Percentiles rank a stretch among this genome's conserved stretches.
These are phyloP conservation scores for Drosophila paracracens DNA, from an alignment of 2,888 invertebrate genomes.

Conservation along the genomic window DNA sequence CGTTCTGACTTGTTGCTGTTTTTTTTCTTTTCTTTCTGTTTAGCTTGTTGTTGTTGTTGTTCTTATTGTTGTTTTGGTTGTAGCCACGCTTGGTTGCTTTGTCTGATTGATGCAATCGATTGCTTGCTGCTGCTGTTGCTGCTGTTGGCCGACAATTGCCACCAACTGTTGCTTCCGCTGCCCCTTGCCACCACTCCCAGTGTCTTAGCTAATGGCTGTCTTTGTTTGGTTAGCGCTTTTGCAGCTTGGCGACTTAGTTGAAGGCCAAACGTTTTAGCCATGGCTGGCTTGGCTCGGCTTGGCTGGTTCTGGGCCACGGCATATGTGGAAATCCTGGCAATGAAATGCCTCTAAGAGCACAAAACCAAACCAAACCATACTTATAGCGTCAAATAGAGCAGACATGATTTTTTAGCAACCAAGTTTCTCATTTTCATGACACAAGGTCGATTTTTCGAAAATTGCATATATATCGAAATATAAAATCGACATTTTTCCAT, in stretches of 20 bases:
- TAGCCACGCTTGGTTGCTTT: constrained; percentile 56
- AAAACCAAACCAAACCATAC: background rate
- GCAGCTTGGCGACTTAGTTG: constrained; percentile 27
- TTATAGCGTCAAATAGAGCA: constrained; percentile 1
- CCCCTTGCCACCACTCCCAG: background rate
- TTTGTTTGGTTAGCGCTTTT: constrained; percentile 4
- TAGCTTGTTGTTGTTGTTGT: constrained; percentile 11
- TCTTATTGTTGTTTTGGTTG: constrained; percentile 23
- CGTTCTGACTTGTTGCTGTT: constrained; percentile 24
- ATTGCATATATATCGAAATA: background rate
- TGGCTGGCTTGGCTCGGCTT: constrained; percentile 18
- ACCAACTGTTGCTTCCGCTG: constrained; percentile 1
- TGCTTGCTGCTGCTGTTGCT: constrained; percentile 12
- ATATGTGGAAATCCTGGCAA: constrained; percentile 52
- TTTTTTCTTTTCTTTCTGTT: background rate
- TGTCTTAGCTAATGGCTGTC: constrained; percentile 39
- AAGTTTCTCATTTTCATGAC: background rate
- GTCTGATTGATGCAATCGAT: constrained; percentile 49
- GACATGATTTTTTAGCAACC: too few relatives aligned
- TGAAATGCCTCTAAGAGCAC: constrained; percentile 37
- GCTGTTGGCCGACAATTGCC: background rate
- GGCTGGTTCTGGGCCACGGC: constrained; percentile 57
- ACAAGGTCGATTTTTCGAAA: background rate
- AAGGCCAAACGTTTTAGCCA: constrained; percentile 35
- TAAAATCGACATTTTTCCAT: background rate